Conservation (phyloP, 2,888 invertebrate genomes). For the Crematogaster levior region DNA sequence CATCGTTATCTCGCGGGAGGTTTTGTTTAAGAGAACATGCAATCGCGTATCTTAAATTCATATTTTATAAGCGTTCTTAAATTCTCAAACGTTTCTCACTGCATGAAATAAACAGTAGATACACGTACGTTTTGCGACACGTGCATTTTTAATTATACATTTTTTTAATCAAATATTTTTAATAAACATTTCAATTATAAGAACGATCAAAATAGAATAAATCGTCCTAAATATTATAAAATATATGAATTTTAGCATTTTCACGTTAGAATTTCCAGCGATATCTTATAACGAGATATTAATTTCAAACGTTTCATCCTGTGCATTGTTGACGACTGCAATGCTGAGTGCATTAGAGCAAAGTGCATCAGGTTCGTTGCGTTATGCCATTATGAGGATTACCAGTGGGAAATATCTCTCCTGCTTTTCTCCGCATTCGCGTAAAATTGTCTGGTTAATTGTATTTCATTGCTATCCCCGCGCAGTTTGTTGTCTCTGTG, state of each 20-base stretch:
- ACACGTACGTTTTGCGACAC: background rate
- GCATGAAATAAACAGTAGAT: background rate
- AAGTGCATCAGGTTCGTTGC: constrained; percentile 73
- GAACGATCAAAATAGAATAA: background rate
- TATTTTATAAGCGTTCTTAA: background rate
- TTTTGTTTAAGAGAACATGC: constrained; percentile 42
- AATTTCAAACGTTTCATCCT: constrained; percentile 60
- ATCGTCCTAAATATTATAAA: background rate
- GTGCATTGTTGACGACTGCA: constrained; percentile 52
- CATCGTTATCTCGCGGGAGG: constrained; percentile 39
- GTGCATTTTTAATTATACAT: background rate
- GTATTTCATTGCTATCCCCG: constrained; percentile 66
- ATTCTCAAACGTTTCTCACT: background rate
- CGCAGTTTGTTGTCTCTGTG: constrained; percentile 6
- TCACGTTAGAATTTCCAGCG: constrained; percentile 30
- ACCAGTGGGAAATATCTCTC: constrained; percentile 59
- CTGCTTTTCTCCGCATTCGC: constrained; percentile 68
- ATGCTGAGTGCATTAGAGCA: constrained; percentile 75
- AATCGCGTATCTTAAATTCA: constrained; percentile 3
- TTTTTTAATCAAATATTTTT: background rate
- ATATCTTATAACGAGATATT: constrained; percentile 60
- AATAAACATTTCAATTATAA: background rate
- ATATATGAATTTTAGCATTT: background rate
- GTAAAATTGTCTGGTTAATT: constrained; percentile 73
- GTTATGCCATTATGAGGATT: constrained; percentile 78